These are phyloP conservation scores for Glyphotaelius pellucidus DNA, from an alignment of 2,888 invertebrate genomes.

Conservation along the genomic window DNA sequence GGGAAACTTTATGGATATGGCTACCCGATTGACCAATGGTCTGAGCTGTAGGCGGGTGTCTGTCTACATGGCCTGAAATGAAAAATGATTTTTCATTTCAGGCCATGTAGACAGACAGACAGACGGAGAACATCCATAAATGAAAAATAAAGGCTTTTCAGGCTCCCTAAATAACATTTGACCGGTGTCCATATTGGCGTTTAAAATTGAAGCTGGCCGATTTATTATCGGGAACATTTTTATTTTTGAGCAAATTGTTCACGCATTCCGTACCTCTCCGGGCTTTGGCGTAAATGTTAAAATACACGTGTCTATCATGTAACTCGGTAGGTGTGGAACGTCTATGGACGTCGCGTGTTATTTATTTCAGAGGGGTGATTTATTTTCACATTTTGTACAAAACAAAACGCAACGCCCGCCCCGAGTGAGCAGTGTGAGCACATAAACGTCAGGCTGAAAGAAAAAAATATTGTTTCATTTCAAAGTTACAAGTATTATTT, in stretches of 20 bases:
- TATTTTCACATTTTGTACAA: slow-evolving; percentile 36
- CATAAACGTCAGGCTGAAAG: background rate
- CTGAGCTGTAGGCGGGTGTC: background rate
- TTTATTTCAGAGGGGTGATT: slow-evolving; percentile 53
- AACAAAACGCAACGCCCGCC: slow-evolving; percentile 13
- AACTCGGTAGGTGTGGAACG: background rate
- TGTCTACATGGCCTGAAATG: background rate
- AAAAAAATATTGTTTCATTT: background rate
- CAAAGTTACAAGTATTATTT: background rate
- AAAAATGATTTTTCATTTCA: background rate
- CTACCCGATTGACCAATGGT: background rate
- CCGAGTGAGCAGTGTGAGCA: background rate
- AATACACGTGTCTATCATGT: slow-evolving; percentile 36
- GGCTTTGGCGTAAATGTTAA: slow-evolving; percentile 25
- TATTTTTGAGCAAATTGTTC: slow-evolving; percentile 43
- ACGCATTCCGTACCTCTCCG: slow-evolving; percentile 18
- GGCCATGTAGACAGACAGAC: too few relatives aligned
- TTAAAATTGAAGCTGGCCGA: slow-evolving; percentile 34
- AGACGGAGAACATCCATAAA: background rate
- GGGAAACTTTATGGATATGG: background rate
- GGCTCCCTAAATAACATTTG: background rate
- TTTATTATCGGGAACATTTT: slow-evolving; percentile 35
- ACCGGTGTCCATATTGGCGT: slow-evolving; percentile 25
- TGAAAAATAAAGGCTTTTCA: background rate
- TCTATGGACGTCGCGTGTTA: slow-evolving; percentile 48